These are phyloP conservation scores for Xyrauchen texanus DNA, from an alignment of 2,113 vertebrate species.

Conservation along the genomic window DNA sequence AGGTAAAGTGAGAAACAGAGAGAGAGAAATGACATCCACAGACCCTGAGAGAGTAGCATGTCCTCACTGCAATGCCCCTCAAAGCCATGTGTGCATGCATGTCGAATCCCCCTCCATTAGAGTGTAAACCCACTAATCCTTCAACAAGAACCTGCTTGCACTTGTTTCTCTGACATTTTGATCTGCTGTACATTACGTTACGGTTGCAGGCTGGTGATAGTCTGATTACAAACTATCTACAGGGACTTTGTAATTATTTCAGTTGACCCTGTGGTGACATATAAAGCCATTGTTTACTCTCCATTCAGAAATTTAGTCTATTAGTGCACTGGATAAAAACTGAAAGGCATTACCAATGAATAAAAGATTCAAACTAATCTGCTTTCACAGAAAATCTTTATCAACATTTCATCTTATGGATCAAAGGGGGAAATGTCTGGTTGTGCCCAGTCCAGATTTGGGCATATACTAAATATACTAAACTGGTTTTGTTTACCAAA, in stretches of 20 bases:
- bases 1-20: neutral
- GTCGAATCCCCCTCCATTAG: neutral
- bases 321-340: neutral
- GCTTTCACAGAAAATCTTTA: slow-evolving; percentile 18
- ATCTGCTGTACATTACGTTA: neutral
- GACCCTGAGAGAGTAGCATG: neutral
- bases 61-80: slow-evolving; percentile 5
- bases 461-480: no score
- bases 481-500: neutral
- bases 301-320: neutral
- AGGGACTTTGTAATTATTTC: neutral
- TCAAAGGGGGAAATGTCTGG: neutral
- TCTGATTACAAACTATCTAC: neutral
- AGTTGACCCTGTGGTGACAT: neutral
- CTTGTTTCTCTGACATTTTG: neutral
- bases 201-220: neutral
- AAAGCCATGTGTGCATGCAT: neutral
- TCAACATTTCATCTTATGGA: neutral
- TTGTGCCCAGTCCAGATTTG: neutral
- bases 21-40: neutral
- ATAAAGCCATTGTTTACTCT: neutral
- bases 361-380: neutral
- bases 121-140: slow-evolving; percentile 20
- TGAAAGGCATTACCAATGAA: neutral
- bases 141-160: neutral